phyloP scores from a whole-genome alignment of 2,888 invertebrate genomes.

The Tenthredo amoena region DNA sequence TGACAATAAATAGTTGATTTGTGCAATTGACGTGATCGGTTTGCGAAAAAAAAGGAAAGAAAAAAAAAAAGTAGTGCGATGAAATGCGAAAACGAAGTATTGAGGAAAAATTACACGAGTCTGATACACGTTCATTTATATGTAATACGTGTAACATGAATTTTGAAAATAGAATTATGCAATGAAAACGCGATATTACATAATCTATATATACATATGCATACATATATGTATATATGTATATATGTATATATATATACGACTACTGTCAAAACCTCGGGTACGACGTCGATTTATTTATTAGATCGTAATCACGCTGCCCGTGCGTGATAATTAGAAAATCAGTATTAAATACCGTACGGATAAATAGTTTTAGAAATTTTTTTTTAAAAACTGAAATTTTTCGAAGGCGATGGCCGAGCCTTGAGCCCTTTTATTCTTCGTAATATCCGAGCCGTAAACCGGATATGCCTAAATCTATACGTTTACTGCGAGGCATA shows the following conservation, averaged over 20 bases:
- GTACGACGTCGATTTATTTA: not conserved
- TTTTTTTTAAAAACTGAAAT: not conserved
- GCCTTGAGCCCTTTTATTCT: slow-evolving; percentile 32
- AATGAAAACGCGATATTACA: not conserved
- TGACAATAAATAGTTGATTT: not conserved
- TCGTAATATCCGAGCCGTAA: not conserved
- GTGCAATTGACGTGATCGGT: not conserved
- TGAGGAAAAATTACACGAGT: too few relatives aligned
- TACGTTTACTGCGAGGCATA: slow-evolving; percentile 20
- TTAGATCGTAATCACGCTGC: not conserved
- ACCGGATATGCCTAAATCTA: not conserved
- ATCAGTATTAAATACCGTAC: not conserved
- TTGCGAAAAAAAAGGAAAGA: not conserved
- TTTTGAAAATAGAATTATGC: not conserved
- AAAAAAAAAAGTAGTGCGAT: not conserved
- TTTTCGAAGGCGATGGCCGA: slow-evolving; percentile 12
- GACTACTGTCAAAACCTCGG: not conserved
- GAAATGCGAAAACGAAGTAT: not conserved
- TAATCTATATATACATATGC: not conserved
- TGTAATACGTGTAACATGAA: not conserved
- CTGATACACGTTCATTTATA: too few relatives aligned
- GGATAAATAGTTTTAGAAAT: not conserved
- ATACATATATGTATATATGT: not conserved
- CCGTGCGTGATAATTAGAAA: not conserved
- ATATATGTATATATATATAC: not conserved